Evolutionary conservation across 2,797 vertebrate genomes (phyloP), one percentile per base, ranked within the genome.

Genomic region (Galago senegalensis): DNA sequence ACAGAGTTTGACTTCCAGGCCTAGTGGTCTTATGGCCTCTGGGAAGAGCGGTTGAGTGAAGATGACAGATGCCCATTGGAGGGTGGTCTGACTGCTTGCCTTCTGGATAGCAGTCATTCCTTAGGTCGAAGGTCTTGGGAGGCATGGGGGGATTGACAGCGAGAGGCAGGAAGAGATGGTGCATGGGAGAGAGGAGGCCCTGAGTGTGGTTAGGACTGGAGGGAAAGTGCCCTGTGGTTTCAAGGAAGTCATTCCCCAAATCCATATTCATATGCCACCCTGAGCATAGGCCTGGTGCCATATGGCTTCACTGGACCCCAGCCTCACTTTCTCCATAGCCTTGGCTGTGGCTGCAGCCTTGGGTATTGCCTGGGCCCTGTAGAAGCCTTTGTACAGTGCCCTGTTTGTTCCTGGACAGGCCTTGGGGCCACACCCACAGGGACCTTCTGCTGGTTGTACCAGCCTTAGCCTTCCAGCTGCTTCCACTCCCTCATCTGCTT

Each of bases 401-500:
- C 53, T 61, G 40, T 4, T n/a, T 31, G 27, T 67, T 63, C 82
- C 40, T 34, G 46, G 31, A 4, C 14, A 27, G 75, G 25, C 21
- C 18, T 56, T 2, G 1, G 77, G 49, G 65, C 43, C 8, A 7
- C 34, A 49, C 31, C 9, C 10, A 3, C 7, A 21, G 0, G 0
- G 20, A 7, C 18, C 43, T 40, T 37, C 65, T 37, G 25, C 18
- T 11, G 23, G 23, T 18, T 17, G 7, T 63, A 34, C n/a, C 29
- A 0, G 3, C 37, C 37, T 17, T 40, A 21, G 61, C 77, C 21
- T n/a, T 56, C 67, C 34, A 12, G 5, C 49, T 31, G 63, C 49
- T 53, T 12, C 25, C 53, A 17, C 1, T 10, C 46, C 69, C 77
- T 27, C 0, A 0, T 18, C n/a, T 4, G n/a, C 81, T 53, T 29